phyloP scores from a whole-genome alignment of 2,888 invertebrate species.

The Drosophila emarginata region DNA sequence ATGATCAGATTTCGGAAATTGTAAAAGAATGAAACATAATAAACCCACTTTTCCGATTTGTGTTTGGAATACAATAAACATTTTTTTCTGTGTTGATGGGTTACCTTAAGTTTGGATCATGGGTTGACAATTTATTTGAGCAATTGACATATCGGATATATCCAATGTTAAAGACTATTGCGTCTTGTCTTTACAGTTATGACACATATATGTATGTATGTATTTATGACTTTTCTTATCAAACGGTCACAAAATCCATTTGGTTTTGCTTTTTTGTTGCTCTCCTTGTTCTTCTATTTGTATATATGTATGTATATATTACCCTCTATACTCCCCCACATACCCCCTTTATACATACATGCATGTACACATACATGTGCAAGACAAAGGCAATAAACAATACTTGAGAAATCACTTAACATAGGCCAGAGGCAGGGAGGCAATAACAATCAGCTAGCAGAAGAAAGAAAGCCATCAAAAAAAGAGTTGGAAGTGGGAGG shows the following conservation, averaged over 20 bases:
- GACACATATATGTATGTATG: background rate
- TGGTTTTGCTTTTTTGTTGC: slow-evolving; percentile 38
- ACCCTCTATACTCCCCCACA: slow-evolving; percentile 3
- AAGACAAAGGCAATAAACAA: slow-evolving; percentile 29
- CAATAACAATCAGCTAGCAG: slow-evolving; percentile 45
- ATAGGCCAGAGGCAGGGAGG: slow-evolving; percentile 28
- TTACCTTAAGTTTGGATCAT: slow-evolving; percentile 22
- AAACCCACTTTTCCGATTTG: no score
- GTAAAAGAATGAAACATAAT: no score
- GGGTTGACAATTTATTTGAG: slow-evolving; percentile 26
- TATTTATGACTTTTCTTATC: slow-evolving; percentile 49
- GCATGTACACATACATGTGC: background rate
- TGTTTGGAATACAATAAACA: no score
- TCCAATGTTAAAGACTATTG: slow-evolving; percentile 33
- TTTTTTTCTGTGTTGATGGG: no score
- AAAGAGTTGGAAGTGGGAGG: slow-evolving; percentile 33
- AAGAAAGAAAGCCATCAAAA: slow-evolving; percentile 60
- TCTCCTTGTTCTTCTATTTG: slow-evolving; percentile 23
- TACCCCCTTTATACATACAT: background rate
- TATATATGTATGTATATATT: background rate
- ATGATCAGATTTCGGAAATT: no score
- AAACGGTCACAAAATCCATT: slow-evolving; percentile 30
- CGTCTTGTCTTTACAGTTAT: slow-evolving; percentile 32
- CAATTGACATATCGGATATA: slow-evolving; percentile 27
- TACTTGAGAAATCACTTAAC: slow-evolving; percentile 60